These are phyloP conservation scores for Micronisus gabar DNA, from an alignment of 2,113 vertebrate genomes.

Conservation along the genomic window DNA sequence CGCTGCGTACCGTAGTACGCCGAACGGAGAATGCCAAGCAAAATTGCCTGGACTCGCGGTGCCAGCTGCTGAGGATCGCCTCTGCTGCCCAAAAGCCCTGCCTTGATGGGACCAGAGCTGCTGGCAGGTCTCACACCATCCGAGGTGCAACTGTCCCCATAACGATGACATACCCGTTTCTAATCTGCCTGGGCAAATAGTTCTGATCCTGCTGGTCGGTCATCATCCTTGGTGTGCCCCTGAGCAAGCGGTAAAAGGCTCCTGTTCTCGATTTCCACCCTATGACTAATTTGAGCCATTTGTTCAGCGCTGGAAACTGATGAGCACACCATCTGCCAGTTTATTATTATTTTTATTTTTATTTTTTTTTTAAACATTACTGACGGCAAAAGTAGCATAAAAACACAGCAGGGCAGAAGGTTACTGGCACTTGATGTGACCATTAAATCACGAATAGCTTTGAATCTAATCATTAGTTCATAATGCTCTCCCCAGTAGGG, in stretches of 20 bases:
- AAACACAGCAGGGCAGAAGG: neutral
- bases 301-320: slow-evolving; percentile 26
- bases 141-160: neutral
- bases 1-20: rapidly evolving
- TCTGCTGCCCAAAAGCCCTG: neutral
- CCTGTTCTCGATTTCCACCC: slow-evolving; percentile 27
- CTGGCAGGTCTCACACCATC: neutral
- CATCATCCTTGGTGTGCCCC: neutral
- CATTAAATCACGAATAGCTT: neutral
- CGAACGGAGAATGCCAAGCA: neutral
- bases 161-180: neutral
- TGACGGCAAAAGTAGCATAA: neutral
- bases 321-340: neutral
- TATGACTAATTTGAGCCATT: slow-evolving; percentile 61
- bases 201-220: neutral
- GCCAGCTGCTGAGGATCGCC: neutral
- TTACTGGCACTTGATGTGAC: neutral
- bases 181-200: neutral
- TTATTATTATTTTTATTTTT: neutral
- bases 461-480: neutral
- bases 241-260: slow-evolving; percentile 27
- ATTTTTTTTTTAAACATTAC: neutral
- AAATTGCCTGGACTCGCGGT: neutral
- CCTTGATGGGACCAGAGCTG: neutral
- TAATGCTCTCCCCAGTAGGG: neutral